Conservation (phyloP, 2,797 vertebrate genomes). For the Varecia variegata region DNA sequence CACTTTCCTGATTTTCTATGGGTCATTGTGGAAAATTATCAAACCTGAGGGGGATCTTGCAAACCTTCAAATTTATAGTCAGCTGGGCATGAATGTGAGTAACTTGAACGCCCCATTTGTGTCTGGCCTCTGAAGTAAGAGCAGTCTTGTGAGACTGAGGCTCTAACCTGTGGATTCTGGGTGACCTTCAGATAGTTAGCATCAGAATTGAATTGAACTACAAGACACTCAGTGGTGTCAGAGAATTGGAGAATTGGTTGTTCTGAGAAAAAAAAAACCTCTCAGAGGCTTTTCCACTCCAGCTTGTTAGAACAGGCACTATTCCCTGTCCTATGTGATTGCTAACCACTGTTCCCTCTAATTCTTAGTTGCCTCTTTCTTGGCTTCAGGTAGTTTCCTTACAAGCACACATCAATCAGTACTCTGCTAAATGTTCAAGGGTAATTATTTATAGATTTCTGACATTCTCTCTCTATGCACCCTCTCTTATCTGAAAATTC, state of each 20-base stretch:
- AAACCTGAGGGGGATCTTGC: background rate
- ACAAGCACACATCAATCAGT: background rate
- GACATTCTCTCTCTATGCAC: background rate
- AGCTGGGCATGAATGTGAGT: background rate
- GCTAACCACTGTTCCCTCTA: background rate
- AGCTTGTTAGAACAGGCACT: background rate
- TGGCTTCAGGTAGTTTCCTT: background rate
- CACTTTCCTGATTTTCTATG: background rate
- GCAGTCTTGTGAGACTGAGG: background rate
- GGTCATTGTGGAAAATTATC: background rate
- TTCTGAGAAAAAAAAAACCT: background rate
- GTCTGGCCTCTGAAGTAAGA: background rate
- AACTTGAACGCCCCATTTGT: background rate
- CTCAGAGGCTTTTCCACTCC: background rate
- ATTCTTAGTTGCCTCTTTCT: background rate
- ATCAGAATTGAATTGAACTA: background rate
- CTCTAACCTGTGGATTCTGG: background rate
- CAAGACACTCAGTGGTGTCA: background rate
- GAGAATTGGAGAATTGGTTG: background rate
- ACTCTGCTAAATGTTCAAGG: background rate
- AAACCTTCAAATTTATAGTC: background rate
- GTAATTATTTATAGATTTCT: background rate
- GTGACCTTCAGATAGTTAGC: background rate
- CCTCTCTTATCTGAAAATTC: background rate
- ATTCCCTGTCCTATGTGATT: background rate